Percentiles rank a stretch among this genome's conserved stretches.
Conservation (phyloP, 92 coral and sea anemone species). For the Virgularia gustaviana region DNA sequence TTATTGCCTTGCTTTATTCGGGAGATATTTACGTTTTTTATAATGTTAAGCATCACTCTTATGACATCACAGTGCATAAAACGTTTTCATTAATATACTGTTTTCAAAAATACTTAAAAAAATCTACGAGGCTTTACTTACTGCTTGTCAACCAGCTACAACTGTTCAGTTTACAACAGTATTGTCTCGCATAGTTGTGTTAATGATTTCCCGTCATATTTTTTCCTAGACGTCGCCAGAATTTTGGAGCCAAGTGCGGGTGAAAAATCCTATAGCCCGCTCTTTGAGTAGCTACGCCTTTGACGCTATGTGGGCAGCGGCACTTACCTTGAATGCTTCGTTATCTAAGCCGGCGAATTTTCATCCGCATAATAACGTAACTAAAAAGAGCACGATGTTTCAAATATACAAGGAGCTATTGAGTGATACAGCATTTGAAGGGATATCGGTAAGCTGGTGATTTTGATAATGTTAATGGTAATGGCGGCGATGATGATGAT, state of each 20-base stretch:
- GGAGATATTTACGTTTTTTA: no score
- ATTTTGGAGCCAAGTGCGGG: conserved; percentile 42
- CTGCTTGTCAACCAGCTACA: neutral
- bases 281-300: conserved; percentile 66
- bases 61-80: no score
- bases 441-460: conserved; percentile 67
- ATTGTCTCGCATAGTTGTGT: neutral
- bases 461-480: neutral
- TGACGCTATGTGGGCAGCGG: conserved; percentile 80
- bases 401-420: conserved; percentile 40
- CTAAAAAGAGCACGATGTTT: neutral
- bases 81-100: no score
- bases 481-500: no score
- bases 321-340: conserved; percentile 55
- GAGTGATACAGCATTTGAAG: conserved; percentile 53
- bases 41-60: no score
- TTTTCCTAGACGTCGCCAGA: conserved; percentile 52
- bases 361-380: conserved; percentile 28
- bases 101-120: no score
- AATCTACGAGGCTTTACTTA: no score
- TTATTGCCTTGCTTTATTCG: no score
- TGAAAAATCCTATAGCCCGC: conserved; percentile 16
- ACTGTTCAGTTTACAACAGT: neutral
- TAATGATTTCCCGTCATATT: neutral
- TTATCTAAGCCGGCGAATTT: neutral